Evolutionary conservation across 2,888 invertebrate species (phyloP).

Genomic region (Amiota mariae): DNA sequence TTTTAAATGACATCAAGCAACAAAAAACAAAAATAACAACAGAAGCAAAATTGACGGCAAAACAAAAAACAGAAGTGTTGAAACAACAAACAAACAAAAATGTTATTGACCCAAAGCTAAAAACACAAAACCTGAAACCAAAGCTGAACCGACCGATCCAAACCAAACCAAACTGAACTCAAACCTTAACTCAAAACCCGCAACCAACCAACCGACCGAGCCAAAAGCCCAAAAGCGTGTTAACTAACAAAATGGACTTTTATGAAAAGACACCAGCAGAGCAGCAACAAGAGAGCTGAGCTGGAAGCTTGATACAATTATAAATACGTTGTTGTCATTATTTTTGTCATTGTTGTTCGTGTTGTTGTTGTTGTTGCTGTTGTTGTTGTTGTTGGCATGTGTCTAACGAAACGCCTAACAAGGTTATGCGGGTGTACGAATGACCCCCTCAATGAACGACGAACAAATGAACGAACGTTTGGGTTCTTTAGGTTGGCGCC

Average conservation of each 20-base stretch:
- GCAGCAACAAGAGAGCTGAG: background rate
- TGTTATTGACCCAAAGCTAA: slow-evolving; percentile 23
- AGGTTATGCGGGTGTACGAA: slow-evolving; percentile 17
- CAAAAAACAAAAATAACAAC: slow-evolving; percentile 6
- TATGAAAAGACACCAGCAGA: background rate
- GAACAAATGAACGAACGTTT: too few species aligned
- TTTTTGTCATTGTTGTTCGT: slow-evolving; percentile 10
- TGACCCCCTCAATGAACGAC: too few species aligned
- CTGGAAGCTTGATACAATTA: background rate
- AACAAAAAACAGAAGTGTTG: background rate
- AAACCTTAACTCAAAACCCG: background rate
- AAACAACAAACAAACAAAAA: slow-evolving; percentile 13
- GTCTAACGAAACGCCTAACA: slow-evolving; percentile 13
- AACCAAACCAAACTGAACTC: background rate
- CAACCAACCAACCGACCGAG: background rate
- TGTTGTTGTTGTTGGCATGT: slow-evolving; percentile 14
- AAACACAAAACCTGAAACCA: slow-evolving; percentile 8
- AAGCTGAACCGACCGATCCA: background rate
- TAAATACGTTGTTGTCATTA: background rate
- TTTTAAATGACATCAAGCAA: slow-evolving; percentile 10
- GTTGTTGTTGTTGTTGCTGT: slow-evolving; percentile 19
- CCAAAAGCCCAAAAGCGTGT: slow-evolving; percentile 12
- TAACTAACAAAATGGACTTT: slow-evolving; percentile 19
- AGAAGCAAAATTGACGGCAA: background rate
- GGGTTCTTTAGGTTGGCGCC: slow-evolving; percentile 4